Evolutionary conservation across 2,797 vertebrate genomes (phyloP).

Genomic region (Pipistrellus kuhlii): DNA sequence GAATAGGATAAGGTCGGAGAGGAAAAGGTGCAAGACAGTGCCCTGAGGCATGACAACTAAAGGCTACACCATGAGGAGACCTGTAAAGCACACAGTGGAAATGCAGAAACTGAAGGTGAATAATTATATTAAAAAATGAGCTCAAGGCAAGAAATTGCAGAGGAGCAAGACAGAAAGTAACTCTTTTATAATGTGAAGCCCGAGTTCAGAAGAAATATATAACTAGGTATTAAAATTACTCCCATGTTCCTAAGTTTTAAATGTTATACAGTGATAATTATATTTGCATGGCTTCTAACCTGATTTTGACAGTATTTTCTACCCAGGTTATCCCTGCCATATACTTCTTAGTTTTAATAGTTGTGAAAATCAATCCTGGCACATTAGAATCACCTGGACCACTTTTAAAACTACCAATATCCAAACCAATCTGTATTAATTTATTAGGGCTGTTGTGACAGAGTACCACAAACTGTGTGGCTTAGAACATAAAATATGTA

Average conservation of each 20-base stretch:
- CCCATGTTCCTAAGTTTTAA: constrained; percentile 43
- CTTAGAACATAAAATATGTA: background rate
- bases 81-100: constrained; percentile 44
- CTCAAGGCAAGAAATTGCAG: constrained; percentile 56
- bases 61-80: background rate
- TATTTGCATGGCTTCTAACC: background rate
- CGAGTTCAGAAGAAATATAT: constrained; percentile 36
- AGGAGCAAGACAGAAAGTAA: background rate
- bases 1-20: constrained; percentile 60
- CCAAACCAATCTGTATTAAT: background rate
- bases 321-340: background rate
- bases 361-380: constrained; percentile 23
- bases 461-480: background rate
- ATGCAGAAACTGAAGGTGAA: constrained; percentile 48
- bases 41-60: constrained; percentile 62
- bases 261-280: constrained; percentile 48
- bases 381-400: constrained; percentile 36
- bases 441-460: background rate
- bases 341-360: background rate
- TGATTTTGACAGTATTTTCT: constrained; percentile 41
- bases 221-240: constrained; percentile 46
- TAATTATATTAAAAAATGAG: constrained; percentile 66
- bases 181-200: constrained; percentile 19
- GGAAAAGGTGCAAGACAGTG: constrained; percentile 52
- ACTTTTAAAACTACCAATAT: background rate